Conservation (phyloP, 1,140 invertebrate genomes). For the Bombyx mori region DNA sequence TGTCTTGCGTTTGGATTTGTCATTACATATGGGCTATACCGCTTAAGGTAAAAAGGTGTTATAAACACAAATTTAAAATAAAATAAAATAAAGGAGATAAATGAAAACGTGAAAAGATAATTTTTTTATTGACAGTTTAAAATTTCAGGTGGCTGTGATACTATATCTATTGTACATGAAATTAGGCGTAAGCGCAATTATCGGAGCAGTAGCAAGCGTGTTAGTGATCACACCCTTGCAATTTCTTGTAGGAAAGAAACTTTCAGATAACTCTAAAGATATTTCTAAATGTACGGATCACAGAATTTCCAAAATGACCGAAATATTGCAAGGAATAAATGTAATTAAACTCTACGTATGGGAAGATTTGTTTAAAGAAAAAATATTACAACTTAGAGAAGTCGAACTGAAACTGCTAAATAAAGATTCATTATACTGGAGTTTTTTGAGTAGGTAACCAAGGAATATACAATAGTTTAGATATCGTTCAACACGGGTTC, state of each 20-base stretch:
- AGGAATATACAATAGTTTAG: conserved; percentile 7
- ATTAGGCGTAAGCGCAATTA: conserved; percentile 83
- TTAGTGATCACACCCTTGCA: conserved; percentile 80
- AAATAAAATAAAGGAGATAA: too few species aligned
- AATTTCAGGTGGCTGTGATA: conserved; percentile 78
- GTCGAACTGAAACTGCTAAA: conserved; percentile 82
- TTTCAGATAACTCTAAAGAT: conserved; percentile 78
- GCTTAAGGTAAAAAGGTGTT: conserved; percentile 75
- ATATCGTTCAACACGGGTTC: neutral
- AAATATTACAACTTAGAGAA: conserved; percentile 76
- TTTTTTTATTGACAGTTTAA: conserved; percentile 1
- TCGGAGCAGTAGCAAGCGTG: conserved; percentile 80
- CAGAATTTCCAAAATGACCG: conserved; percentile 82
- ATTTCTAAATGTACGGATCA: conserved; percentile 82
- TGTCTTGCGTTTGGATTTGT: conserved; percentile 87
- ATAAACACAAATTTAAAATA: too few species aligned
- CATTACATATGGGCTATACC: conserved; percentile 91
- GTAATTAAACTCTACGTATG: conserved; percentile 87
- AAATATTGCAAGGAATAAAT: conserved; percentile 86
- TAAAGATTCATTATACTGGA: conserved; percentile 82
- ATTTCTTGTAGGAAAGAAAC: conserved; percentile 79
- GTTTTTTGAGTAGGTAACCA: conserved; percentile 77
- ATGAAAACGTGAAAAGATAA: too few species aligned
- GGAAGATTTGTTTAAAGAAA: conserved; percentile 81
- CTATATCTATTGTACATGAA: conserved; percentile 83